Conservation (phyloP, 2,113 vertebrate genomes). For the Syngnathus floridae region DNA sequence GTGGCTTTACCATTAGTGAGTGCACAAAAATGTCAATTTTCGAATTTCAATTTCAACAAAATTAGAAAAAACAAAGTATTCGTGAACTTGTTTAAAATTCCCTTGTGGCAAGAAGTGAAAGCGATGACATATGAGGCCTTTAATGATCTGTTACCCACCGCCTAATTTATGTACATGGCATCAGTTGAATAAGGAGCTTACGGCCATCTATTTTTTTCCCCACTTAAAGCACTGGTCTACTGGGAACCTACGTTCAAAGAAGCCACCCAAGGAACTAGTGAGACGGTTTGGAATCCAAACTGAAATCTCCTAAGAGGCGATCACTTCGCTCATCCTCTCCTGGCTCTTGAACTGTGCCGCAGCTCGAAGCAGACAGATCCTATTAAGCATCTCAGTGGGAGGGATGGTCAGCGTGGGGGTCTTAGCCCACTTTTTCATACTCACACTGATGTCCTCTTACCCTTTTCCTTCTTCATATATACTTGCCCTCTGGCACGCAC, state of each 20-base stretch:
- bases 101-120: too few species aligned
- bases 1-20: neutral
- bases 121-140: too few species aligned
- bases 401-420: slow-evolving; percentile 17
- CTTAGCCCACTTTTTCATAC: slow-evolving; percentile 57
- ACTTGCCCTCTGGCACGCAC: slow-evolving; percentile 34
- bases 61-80: too few species aligned
- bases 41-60: too few species aligned
- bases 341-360: slow-evolving; percentile 41
- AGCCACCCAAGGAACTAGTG: neutral
- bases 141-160: too few species aligned
- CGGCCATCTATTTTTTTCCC: too few species aligned
- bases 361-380: slow-evolving; percentile 60
- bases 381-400: slow-evolving; percentile 43
- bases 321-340: slow-evolving; percentile 25
- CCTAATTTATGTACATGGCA: too few species aligned
- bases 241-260: neutral
- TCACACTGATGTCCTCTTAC: slow-evolving; percentile 35
- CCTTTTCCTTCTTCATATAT: slow-evolving; percentile 24
- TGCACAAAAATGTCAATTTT: neutral
- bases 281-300: slow-evolving; percentile 34
- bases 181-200: too few species aligned
- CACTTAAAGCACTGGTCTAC: neutral
- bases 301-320: slow-evolving; percentile 24
- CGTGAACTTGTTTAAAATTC: too few species aligned